Evolutionary conservation across 2,113 vertebrate genomes (phyloP).

Genomic region (Felis catus): DNA sequence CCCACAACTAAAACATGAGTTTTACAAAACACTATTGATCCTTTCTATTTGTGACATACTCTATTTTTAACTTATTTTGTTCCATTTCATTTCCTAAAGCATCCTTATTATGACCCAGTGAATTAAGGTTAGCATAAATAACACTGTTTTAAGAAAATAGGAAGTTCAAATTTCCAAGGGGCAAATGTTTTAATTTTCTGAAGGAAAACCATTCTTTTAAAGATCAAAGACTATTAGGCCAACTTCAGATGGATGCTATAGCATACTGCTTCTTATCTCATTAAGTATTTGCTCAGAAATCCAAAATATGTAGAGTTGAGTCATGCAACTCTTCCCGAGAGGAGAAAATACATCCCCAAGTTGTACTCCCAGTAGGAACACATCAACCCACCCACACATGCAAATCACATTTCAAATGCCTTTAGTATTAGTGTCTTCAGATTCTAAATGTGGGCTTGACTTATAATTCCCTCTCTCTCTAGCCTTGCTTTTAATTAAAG

Average conservation of each 20-base stretch:
- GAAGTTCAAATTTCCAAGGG: background rate
- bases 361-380: constrained; percentile 33
- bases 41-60: background rate
- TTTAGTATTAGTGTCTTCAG: constrained; percentile 1
- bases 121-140: constrained; percentile 50
- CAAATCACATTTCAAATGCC: constrained; percentile 51
- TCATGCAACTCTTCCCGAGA: constrained; percentile 36
- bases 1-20: background rate
- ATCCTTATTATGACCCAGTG: constrained; percentile 8
- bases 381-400: constrained; percentile 3
- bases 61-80: background rate
- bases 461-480: constrained; percentile 52
- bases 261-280: constrained; percentile 47
- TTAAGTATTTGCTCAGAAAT: constrained; percentile 61
- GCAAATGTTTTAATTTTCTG: constrained; percentile 52
- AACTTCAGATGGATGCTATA: constrained; percentile 19
- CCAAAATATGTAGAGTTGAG: constrained; percentile 68
- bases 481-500: constrained; percentile 17
- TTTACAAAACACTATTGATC: background rate
- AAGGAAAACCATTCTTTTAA: constrained; percentile 50
- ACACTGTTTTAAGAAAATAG: constrained; percentile 12
- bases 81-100: constrained; percentile 35
- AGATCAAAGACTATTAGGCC: background rate
- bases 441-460: constrained; percentile 53
- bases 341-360: constrained; percentile 58